Evolutionary conservation across 2,797 vertebrate genomes (phyloP).

Genomic region (Cirrhinus mrigala): DNA sequence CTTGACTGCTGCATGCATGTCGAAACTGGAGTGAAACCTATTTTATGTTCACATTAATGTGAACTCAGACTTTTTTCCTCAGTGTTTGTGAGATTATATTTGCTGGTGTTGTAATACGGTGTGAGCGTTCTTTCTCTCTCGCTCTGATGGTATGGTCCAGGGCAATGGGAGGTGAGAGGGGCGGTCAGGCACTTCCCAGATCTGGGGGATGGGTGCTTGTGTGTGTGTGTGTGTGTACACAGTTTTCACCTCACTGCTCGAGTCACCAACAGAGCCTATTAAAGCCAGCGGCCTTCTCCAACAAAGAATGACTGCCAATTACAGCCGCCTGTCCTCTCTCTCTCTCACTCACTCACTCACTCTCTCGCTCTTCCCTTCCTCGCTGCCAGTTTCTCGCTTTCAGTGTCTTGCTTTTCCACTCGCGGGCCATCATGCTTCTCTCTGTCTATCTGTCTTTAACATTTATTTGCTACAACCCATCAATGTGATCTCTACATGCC

Average conservation of each 20-base stretch:
- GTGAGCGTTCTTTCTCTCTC: conserved; percentile 13
- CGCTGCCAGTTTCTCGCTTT: conserved; percentile 41
- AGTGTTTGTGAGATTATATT: background rate
- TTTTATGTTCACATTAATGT: conserved; percentile 16
- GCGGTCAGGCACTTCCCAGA: conserved; percentile 61
- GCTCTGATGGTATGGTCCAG: conserved; percentile 44
- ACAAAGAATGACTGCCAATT: conserved; percentile 70
- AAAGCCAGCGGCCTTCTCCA: conserved; percentile 69
- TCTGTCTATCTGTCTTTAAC: conserved; percentile 42
- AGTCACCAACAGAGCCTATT: conserved; percentile 71
- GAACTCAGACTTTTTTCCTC: background rate
- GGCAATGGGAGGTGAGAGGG: conserved; percentile 60
- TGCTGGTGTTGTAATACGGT: conserved; percentile 32
- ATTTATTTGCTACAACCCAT: conserved; percentile 35
- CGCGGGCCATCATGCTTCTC: conserved; percentile 15
- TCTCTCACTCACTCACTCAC: conserved; percentile 29
- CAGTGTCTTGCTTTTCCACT: conserved; percentile 29
- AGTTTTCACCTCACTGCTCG: conserved; percentile 66
- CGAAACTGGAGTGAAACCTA: conserved; percentile 13
- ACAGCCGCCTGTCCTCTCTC: conserved; percentile 54
- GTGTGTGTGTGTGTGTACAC: conserved; percentile 54
- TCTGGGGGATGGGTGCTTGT: conserved; percentile 62
- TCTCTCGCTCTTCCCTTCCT: conserved; percentile 21
- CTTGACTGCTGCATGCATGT: background rate
- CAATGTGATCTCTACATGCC: conserved; percentile 26